Percentiles rank a stretch among this genome's conserved stretches.
Evolutionary conservation across 2,113 vertebrate species (phyloP).

Genomic region (Progne subis): DNA sequence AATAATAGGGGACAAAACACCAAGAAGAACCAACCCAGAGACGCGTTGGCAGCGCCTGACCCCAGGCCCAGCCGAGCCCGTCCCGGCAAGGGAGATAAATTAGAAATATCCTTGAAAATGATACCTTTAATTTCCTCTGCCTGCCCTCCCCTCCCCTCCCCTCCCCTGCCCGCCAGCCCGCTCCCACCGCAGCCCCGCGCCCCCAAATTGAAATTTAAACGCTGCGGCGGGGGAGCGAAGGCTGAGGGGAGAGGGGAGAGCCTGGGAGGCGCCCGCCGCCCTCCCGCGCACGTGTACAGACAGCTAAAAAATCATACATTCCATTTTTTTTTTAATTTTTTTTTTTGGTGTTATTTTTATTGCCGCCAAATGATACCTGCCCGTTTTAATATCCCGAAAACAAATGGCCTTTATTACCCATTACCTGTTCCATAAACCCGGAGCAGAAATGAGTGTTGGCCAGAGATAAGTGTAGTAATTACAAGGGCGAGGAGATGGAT

Average conservation of each 20-base stretch:
- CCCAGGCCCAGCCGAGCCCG: neutral
- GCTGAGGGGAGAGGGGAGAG: neutral
- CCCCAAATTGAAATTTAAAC: conserved; percentile 36
- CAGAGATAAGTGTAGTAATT: conserved; percentile 68
- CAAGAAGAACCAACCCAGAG: neutral
- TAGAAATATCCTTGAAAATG: conserved; percentile 6
- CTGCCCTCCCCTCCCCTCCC: neutral
- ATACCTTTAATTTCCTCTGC: conserved; percentile 13
- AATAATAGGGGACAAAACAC: neutral
- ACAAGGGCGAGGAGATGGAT: conserved; percentile 56
- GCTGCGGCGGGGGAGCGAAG: neutral
- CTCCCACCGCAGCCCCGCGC: neutral
- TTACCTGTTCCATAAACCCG: conserved; percentile 39
- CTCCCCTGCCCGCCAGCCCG: neutral
- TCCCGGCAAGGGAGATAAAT: neutral
- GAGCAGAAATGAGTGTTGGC: conserved; percentile 42
- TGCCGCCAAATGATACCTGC: conserved; percentile 28
- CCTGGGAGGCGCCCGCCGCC: neutral
- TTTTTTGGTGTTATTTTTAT: neutral
- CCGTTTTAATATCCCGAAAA: conserved; percentile 35
- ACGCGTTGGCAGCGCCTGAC: neutral
- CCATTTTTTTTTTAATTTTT: too few species aligned
- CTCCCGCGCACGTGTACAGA: too few species aligned
- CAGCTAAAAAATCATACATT: neutral
- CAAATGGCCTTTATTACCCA: conserved; percentile 49